These are phyloP conservation scores for Anhinga rufa DNA, from an alignment of 2,113 vertebrate species.

Conservation along the genomic window DNA sequence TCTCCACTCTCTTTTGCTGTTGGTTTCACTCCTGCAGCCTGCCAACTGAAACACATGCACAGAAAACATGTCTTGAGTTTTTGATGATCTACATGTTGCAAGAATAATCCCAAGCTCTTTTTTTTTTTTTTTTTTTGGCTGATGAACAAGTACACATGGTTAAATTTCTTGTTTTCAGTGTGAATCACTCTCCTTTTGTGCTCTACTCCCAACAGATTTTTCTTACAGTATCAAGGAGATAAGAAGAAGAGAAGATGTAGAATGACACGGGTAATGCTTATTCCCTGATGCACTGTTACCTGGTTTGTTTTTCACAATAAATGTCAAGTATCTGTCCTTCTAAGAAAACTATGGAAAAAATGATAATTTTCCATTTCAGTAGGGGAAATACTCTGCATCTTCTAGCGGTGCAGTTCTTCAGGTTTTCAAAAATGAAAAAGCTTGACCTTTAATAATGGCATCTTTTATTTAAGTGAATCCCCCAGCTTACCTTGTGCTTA, in stretches of 20 bases:
- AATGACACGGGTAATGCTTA: neutral
- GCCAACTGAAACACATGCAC: neutral
- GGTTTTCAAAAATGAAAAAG: neutral
- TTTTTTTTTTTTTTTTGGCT: neutral
- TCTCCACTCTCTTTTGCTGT: neutral
- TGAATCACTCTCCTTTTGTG: neutral
- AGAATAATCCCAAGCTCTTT: neutral
- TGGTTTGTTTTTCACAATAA: neutral
- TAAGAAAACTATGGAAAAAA: neutral
- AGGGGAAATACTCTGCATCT: neutral
- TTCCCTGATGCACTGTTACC: neutral
- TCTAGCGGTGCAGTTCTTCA: neutral
- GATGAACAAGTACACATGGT: neutral
- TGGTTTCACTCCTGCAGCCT: neutral
- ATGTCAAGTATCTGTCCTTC: neutral
- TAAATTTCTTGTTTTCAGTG: neutral
- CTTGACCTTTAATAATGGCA: slow-evolving; percentile 9
- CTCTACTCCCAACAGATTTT: neutral
- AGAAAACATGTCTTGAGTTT: neutral
- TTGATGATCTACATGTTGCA: neutral
- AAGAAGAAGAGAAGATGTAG: neutral
- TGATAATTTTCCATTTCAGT: neutral
- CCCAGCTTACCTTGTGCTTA: neutral
- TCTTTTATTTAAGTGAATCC: neutral
- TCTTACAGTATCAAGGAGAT: neutral